A percentile compares a stretch with the other conserved stretches of the same genome.
Conservation (phyloP, 2,797 vertebrate species). For the Argyrosomus regius region DNA sequence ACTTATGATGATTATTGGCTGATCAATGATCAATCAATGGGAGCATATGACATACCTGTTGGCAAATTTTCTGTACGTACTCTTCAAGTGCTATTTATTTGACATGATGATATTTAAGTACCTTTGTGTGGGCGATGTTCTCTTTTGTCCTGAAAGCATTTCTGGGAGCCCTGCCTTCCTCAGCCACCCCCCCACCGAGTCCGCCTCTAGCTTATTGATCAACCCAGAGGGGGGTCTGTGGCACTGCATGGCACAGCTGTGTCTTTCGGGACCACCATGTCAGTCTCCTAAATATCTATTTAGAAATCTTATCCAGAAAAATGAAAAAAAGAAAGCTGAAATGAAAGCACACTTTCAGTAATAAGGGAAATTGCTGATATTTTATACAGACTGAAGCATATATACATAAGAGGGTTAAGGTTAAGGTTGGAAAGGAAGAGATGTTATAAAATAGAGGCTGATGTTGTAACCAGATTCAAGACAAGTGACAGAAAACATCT, state of each 20-base stretch:
- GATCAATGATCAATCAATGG: background rate
- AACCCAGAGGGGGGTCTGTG: conserved; percentile 17
- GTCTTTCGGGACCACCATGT: conserved; percentile 50
- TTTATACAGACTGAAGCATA: background rate
- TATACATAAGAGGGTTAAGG: background rate
- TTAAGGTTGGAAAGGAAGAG: background rate
- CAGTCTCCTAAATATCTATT: conserved; percentile 19
- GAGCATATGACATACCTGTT: background rate
- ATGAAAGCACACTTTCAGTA: background rate
- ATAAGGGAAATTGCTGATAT: background rate
- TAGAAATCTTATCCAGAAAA: conserved; percentile 1
- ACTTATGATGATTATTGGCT: background rate
- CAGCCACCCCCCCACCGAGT: conserved; percentile 44
- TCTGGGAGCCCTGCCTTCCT: background rate
- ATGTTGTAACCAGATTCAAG: conserved; percentile 41
- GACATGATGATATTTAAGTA: background rate
- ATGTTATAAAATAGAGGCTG: conserved; percentile 20
- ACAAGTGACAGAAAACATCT: conserved; percentile 32
- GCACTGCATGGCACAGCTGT: conserved; percentile 71
- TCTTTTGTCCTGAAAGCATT: conserved; percentile 37
- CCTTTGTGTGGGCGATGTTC: conserved; percentile 11
- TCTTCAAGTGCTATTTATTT: conserved; percentile 1
- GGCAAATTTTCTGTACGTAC: background rate
- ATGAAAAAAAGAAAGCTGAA: background rate
- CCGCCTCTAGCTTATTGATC: conserved; percentile 70